These are phyloP conservation scores for Branchinecta lynchi DNA, from an alignment of 1,140 invertebrate genomes.

Conservation along the genomic window DNA sequence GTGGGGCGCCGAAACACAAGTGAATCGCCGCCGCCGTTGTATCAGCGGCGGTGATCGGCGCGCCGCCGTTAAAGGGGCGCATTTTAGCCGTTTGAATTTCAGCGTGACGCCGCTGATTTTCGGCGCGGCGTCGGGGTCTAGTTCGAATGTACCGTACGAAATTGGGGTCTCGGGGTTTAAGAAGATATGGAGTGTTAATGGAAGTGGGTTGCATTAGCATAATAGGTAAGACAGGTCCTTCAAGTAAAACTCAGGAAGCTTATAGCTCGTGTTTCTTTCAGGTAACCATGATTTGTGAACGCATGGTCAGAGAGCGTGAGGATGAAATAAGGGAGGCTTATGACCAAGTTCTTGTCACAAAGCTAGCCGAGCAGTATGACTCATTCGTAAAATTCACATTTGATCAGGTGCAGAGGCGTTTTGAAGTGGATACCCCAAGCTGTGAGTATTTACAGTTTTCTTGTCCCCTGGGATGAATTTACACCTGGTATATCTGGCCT, in stretches of 20 bases:
- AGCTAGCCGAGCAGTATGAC: constrained; percentile 92
- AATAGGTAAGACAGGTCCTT: too few relatives aligned
- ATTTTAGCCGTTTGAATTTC: too few relatives aligned
- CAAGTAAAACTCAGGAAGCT: constrained; percentile 11
- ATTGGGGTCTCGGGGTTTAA: too few relatives aligned
- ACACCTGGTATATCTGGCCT: not conserved
- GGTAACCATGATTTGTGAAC: constrained; percentile 86
- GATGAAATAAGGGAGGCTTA: constrained; percentile 79
- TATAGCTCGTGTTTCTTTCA: constrained; percentile 30
- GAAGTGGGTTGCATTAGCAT: too few relatives aligned
- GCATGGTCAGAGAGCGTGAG: constrained; percentile 84
- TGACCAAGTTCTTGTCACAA: constrained; percentile 71
- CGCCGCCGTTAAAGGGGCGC: too few relatives aligned
- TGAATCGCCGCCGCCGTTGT: too few relatives aligned
- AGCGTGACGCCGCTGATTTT: too few relatives aligned
- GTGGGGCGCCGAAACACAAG: too few relatives aligned
- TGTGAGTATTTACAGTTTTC: constrained; percentile 39
- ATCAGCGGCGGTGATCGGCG: too few relatives aligned
- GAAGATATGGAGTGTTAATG: too few relatives aligned
- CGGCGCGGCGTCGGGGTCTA: too few relatives aligned
- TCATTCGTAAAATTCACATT: constrained; percentile 93
- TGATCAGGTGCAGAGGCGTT: constrained; percentile 83
- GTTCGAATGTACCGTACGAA: too few relatives aligned
- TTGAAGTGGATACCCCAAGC: constrained; percentile 45
- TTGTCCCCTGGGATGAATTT: not conserved